Evolutionary conservation across 2,113 vertebrate genomes (phyloP).

Genomic region (Syngnathus floridae): DNA sequence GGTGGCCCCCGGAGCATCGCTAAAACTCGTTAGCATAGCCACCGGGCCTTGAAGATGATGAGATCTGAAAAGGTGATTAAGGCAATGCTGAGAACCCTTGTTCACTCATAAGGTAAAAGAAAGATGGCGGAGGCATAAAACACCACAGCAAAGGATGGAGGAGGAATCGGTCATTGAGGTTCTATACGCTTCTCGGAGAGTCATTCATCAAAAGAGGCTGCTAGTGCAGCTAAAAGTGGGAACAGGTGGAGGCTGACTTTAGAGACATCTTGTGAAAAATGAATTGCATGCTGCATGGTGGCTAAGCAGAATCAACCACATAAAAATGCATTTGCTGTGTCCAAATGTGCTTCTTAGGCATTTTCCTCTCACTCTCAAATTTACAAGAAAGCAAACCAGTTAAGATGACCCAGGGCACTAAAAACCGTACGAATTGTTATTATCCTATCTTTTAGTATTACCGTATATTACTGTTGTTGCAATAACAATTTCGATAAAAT

Average conservation of each 20-base stretch:
- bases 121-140: constrained; percentile 30
- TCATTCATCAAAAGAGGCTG: constrained; percentile 48
- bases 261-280: constrained; percentile 38
- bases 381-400: constrained; percentile 9
- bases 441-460: too few relatives aligned
- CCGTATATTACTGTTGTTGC: neutral
- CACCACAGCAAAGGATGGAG: constrained; percentile 1
- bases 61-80: constrained; percentile 64
- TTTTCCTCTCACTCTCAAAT: constrained; percentile 1
- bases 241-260: constrained; percentile 39
- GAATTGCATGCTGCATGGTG: constrained; percentile 8
- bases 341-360: constrained; percentile 1
- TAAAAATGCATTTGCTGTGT: neutral
- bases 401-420: neutral
- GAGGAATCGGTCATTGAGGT: constrained; percentile 34
- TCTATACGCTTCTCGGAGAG: constrained; percentile 39
- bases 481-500: neutral
- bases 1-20: constrained; percentile 35
- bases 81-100: constrained; percentile 39
- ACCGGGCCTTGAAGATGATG: constrained; percentile 63
- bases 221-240: constrained; percentile 24
- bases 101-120: constrained; percentile 34
- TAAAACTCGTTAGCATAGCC: constrained; percentile 58
- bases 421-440: neutral
- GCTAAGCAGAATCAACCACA: constrained; percentile 18